These are phyloP conservation scores for cattle (Bos taurus) DNA, from an alignment of 2,113 vertebrate genomes.

Conservation along the genomic window ARS-UCD2.0 NC_037347.1:40036001-40036500, in stretches of 20 bases:
- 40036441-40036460: background rate
- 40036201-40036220: background rate
- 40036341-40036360: background rate
- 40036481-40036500: background rate
- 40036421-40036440: background rate
- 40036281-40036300: background rate
- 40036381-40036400: background rate
- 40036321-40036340: background rate
- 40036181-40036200: too few species aligned
- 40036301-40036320: background rate
- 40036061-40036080: background rate
- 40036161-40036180: background rate
- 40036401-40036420: background rate
- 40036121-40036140: background rate
- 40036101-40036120: background rate
- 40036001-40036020: background rate
- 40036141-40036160: background rate
- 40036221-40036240: background rate
- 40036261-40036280: too few species aligned
- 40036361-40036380: background rate
- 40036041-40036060: background rate
- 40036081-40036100: background rate
- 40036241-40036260: background rate
- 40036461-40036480: background rate
- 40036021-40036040: background rate